Percentiles rank a stretch among this genome's conserved stretches.
phyloP scores from a whole-genome alignment of 1,140 invertebrate genomes.

The Pteromalus puparum region DNA sequence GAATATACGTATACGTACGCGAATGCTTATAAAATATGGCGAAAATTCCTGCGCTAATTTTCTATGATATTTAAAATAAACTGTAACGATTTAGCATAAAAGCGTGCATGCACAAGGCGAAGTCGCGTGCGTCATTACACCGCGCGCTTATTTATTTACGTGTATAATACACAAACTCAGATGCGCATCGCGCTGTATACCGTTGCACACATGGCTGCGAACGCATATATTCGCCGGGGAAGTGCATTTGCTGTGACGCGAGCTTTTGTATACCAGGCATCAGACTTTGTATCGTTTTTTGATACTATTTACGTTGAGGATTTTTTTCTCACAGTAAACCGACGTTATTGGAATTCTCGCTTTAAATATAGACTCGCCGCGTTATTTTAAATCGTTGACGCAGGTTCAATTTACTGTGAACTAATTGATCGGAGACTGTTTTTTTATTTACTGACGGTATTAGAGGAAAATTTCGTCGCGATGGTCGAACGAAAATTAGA shows the following conservation, averaged over 20 bases:
- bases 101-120: not conserved
- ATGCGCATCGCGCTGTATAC: too few species aligned
- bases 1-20: too few species aligned
- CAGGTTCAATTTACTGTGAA: not conserved
- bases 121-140: conserved; percentile 9
- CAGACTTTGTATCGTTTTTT: not conserved
- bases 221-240: not conserved
- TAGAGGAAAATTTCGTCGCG: too few species aligned
- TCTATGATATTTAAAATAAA: not conserved
- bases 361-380: not conserved
- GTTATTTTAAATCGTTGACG: not conserved
- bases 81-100: not conserved
- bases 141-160: not conserved
- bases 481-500: not conserved
- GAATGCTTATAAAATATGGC: not conserved
- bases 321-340: not conserved
- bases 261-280: not conserved
- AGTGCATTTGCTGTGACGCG: not conserved
- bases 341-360: not conserved
- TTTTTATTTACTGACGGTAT: not conserved
- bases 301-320: conserved; percentile 1
- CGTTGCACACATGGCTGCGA: not conserved
- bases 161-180: not conserved
- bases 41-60: not conserved
- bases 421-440: not conserved